Conservation (phyloP, 2,797 vertebrate genomes). For the Danio albolineatus region DNA sequence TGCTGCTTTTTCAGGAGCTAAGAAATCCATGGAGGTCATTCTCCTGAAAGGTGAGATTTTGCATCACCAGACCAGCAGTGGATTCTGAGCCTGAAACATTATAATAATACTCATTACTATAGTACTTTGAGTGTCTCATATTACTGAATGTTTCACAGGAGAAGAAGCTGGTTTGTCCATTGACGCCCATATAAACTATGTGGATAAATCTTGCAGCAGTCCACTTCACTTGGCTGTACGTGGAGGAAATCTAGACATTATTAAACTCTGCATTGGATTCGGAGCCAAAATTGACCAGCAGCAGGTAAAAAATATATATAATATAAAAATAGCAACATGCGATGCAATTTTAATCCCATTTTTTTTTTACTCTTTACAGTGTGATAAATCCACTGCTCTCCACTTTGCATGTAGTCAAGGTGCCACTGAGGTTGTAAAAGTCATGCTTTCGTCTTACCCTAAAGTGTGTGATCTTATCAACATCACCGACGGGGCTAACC, state of each 20-base stretch:
- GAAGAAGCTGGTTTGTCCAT: constrained; percentile 76
- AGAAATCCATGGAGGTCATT: constrained; percentile 83
- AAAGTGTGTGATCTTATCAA: constrained; percentile 80
- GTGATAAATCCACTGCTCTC: constrained; percentile 86
- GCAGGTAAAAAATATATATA: constrained; percentile 73
- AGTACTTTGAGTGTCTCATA: not conserved
- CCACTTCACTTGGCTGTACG: constrained; percentile 87
- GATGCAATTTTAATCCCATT: not conserved
- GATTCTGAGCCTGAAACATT: constrained; percentile 9
- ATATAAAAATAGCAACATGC: not conserved
- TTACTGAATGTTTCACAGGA: constrained; percentile 68
- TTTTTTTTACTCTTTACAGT: constrained; percentile 67
- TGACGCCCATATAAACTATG: constrained; percentile 82
- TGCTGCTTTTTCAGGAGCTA: constrained; percentile 86
- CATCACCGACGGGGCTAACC: constrained; percentile 81
- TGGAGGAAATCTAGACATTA: constrained; percentile 85
- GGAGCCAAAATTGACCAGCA: constrained; percentile 84
- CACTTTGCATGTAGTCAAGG: constrained; percentile 89
- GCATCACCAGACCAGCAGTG: not conserved
- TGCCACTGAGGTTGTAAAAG: constrained; percentile 84
- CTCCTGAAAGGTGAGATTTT: constrained; percentile 79
- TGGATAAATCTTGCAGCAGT: constrained; percentile 81
- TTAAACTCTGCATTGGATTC: constrained; percentile 84
- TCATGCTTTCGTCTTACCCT: constrained; percentile 83
- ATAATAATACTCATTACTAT: not conserved